A percentile compares a stretch with the other conserved stretches of the same genome.
Conservation (phyloP, 2,797 vertebrate species). For the Clarias laeviceps region DNA sequence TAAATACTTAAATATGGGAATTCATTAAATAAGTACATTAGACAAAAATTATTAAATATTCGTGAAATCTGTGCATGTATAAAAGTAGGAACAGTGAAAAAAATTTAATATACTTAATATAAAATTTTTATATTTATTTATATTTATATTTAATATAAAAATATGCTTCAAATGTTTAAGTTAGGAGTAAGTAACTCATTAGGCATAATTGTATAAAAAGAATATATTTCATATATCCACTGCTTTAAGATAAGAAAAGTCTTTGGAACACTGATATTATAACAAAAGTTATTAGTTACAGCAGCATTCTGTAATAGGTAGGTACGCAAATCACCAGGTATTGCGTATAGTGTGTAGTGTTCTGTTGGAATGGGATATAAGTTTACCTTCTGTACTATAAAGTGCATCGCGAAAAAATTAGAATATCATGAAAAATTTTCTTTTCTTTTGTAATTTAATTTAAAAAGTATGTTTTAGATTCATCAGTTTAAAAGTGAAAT, state of each 20-base stretch:
- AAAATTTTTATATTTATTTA: too few species aligned
- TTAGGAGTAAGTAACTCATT: not conserved
- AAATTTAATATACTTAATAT: too few species aligned
- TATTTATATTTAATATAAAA: not conserved
- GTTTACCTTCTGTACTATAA: not conserved
- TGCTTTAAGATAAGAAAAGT: not conserved
- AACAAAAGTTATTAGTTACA: not conserved
- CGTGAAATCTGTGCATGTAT: not conserved
- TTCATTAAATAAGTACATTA: not conserved
- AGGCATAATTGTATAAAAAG: not conserved
- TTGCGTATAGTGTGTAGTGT: not conserved
- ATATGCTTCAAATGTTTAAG: not conserved
- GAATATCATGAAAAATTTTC: too few species aligned
- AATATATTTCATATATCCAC: not conserved
- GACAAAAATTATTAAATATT: not conserved
- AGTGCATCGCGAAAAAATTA: too few species aligned
- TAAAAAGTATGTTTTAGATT: too few species aligned
- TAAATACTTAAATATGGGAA: not conserved
- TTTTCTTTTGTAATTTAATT: too few species aligned
- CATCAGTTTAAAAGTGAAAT: too few species aligned
- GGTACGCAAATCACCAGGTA: not conserved
- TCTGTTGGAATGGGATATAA: not conserved
- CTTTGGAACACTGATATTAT: not conserved
- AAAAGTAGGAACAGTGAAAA: not conserved
- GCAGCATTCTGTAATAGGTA: not conserved